phyloP scores from a whole-genome alignment of 2,888 invertebrate genomes.

The Drosophila maculinotata region DNA sequence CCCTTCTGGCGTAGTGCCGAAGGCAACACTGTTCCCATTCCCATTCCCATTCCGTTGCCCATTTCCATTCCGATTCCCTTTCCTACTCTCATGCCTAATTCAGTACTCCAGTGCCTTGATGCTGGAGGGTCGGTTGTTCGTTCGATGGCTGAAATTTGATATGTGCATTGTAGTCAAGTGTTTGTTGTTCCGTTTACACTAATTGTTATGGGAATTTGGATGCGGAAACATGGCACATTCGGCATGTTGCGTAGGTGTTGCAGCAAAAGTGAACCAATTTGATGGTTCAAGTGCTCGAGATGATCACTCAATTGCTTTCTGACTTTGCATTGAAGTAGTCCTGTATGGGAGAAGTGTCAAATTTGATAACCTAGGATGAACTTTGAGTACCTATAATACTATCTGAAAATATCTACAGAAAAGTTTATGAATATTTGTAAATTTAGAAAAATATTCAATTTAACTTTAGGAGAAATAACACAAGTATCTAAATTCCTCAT shows the following conservation, averaged over 20 bases:
- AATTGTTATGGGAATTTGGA: constrained; percentile 82
- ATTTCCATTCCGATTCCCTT: constrained; percentile 17
- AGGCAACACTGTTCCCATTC: constrained; percentile 50
- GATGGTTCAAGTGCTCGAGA: constrained; percentile 26
- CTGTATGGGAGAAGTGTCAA: background rate
- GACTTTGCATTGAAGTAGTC: constrained; percentile 8
- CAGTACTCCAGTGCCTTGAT: constrained; percentile 24
- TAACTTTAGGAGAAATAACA: too few relatives aligned
- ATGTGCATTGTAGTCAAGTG: constrained; percentile 78
- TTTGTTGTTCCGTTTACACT: constrained; percentile 75
- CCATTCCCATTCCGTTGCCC: constrained; percentile 16
- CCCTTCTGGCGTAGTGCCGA: constrained; percentile 82
- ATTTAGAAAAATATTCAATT: too few relatives aligned
- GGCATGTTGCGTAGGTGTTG: constrained; percentile 17
- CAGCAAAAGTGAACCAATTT: constrained; percentile 1
- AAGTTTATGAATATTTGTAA: background rate
- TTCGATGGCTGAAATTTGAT: constrained; percentile 71
- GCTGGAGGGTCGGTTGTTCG: constrained; percentile 35
- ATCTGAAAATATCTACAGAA: background rate
- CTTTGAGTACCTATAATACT: background rate
- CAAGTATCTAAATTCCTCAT: too few relatives aligned
- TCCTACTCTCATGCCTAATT: constrained; percentile 19
- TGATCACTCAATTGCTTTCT: constrained; percentile 46
- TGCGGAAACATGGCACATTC: constrained; percentile 26
- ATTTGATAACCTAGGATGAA: background rate